phyloP scores from a whole-genome alignment of 2,888 invertebrate genomes.

The Polymixis lichenea region DNA sequence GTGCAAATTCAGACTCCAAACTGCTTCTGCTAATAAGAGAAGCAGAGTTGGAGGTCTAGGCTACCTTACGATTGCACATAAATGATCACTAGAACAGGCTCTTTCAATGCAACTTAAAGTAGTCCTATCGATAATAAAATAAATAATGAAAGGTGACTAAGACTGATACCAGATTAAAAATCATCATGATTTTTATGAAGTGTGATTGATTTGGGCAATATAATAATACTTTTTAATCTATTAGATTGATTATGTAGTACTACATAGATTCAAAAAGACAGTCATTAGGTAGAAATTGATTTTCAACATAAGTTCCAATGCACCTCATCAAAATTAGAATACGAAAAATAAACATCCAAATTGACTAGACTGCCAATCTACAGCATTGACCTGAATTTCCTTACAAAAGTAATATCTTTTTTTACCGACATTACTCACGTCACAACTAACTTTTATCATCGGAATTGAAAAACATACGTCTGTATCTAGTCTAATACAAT shows the following conservation, averaged over 20 bases:
- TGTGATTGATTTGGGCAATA: constrained; percentile 20
- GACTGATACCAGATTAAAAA: neutral
- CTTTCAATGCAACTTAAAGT: neutral
- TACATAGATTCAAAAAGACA: neutral
- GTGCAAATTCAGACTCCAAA: neutral
- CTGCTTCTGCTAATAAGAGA: neutral
- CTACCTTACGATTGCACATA: neutral
- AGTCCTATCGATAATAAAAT: neutral
- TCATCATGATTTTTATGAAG: neutral
- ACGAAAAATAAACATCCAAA: neutral
- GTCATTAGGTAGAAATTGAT: neutral
- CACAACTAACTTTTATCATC: neutral
- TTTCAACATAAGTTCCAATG: neutral
- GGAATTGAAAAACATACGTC: neutral
- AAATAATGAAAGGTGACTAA: neutral
- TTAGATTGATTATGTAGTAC: neutral
- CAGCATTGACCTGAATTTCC: neutral
- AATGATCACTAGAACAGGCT: neutral
- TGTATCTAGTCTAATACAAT: neutral
- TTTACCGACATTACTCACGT: neutral
- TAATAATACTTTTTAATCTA: constrained; percentile 29
- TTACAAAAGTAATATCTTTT: neutral
- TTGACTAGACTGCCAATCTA: neutral
- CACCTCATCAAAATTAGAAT: neutral
- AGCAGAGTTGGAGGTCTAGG: neutral